Percentiles rank a stretch among this genome's conserved stretches.
Conservation (phyloP, 2,888 invertebrate genomes). For the Cheilosia impressa region DNA sequence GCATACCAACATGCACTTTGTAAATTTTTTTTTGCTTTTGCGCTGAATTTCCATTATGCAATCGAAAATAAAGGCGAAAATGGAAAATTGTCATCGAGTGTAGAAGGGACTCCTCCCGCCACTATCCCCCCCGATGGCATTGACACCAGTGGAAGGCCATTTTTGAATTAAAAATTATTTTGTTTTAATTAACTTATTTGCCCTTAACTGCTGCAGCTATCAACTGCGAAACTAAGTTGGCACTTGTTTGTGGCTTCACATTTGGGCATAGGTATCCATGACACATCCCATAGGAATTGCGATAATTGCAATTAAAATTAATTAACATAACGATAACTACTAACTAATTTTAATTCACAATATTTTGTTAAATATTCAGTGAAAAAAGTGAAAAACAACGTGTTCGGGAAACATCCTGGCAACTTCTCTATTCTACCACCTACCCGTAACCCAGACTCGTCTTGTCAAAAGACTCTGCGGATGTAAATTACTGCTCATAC, state of each 20-base stretch:
- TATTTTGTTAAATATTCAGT: too few species aligned
- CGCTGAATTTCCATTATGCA: constrained; percentile 3
- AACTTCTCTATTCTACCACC: too few species aligned
- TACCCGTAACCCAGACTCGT: too few species aligned
- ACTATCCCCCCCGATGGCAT: not conserved
- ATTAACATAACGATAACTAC: too few species aligned
- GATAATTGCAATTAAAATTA: too few species aligned
- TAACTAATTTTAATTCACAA: too few species aligned
- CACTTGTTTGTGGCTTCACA: not conserved
- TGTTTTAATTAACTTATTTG: constrained; percentile 8
- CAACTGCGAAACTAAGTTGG: not conserved
- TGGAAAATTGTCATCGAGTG: constrained; percentile 11
- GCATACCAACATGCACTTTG: not conserved
- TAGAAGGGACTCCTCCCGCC: not conserved
- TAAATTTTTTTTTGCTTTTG: not conserved
- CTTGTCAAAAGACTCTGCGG: too few species aligned
- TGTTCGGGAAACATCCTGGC: too few species aligned
- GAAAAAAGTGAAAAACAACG: too few species aligned
- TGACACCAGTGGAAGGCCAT: constrained; percentile 4
- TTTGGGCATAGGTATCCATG: too few species aligned
- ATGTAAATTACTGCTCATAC: too few species aligned
- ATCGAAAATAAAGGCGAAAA: not conserved
- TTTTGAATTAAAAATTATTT: constrained; percentile 4
- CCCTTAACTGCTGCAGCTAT: not conserved
- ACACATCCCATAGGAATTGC: too few species aligned